Conservation (phyloP, 2,113 vertebrate species). For the Oreotrochilus melanogaster region DNA sequence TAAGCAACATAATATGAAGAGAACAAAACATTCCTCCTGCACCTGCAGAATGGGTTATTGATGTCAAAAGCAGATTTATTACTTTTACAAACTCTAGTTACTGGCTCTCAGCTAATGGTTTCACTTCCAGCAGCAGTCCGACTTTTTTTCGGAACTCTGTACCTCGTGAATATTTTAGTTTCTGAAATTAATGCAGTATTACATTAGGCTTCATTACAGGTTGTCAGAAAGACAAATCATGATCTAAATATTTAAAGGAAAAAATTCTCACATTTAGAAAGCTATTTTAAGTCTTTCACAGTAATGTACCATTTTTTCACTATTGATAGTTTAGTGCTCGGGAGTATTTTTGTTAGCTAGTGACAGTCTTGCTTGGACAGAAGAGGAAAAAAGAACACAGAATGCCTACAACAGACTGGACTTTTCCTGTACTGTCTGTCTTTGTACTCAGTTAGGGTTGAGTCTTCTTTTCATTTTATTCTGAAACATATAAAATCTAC, state of each 20-base stretch:
- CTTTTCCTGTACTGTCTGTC: not conserved
- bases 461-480: not conserved
- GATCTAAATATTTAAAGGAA: constrained; percentile 56
- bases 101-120: not conserved
- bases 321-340: rapidly evolving
- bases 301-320: not conserved
- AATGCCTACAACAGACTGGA: not conserved
- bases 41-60: not conserved
- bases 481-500: not conserved
- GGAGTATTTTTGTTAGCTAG: not conserved
- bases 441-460: not conserved
- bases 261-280: not conserved
- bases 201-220: constrained; percentile 6
- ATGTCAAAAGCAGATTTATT: constrained; percentile 14
- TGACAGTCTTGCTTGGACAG: not conserved
- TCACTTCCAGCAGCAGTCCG: not conserved
- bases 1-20: not conserved
- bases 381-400: not conserved
- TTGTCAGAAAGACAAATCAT: constrained; percentile 50
- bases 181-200: constrained; percentile 16
- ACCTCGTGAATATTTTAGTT: constrained; percentile 36
- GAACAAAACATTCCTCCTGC: not conserved
- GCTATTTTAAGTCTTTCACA: not conserved
- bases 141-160: not conserved
- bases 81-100: not conserved